phyloP scores from a whole-genome alignment of 1,140 invertebrate species.

The Linepithema humile region DNA sequence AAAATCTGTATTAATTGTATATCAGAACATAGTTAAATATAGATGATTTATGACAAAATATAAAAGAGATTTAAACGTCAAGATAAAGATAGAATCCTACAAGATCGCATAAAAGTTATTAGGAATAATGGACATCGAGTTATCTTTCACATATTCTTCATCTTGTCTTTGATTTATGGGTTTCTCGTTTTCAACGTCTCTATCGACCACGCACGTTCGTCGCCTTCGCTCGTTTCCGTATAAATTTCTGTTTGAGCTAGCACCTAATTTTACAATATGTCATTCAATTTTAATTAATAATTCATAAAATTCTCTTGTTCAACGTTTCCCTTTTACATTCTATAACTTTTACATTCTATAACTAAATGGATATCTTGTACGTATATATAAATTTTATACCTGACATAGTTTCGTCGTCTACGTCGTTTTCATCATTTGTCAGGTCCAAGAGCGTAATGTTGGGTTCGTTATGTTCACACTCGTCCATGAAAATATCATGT shows the following conservation, averaged over 20 bases:
- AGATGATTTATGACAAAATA: neutral
- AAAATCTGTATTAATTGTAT: neutral
- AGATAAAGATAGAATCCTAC: constrained; percentile 8
- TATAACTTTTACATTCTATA: too few relatives aligned
- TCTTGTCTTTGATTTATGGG: constrained; percentile 67
- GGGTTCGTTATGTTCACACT: constrained; percentile 82
- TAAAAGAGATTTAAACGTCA: neutral
- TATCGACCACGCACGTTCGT: constrained; percentile 58
- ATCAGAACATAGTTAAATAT: neutral
- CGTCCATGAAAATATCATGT: constrained; percentile 87
- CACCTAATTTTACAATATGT: constrained; percentile 64
- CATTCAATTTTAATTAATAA: constrained; percentile 2
- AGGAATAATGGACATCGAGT: constrained; percentile 40
- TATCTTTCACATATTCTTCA: constrained; percentile 67
- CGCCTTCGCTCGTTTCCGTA: constrained; percentile 27
- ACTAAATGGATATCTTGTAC: neutral
- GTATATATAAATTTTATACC: constrained; percentile 80
- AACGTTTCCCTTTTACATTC: neutral
- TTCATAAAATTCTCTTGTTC: neutral
- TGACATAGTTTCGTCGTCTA: constrained; percentile 94
- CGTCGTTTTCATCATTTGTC: constrained; percentile 92
- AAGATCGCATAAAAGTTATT: constrained; percentile 43
- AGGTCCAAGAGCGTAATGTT: constrained; percentile 83
- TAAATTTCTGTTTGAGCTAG: constrained; percentile 69
- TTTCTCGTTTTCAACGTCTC: constrained; percentile 67